These are phyloP conservation scores for Micromussa lordhowensis DNA, from an alignment of 92 coral and sea anemone species.

Conservation along the genomic window DNA sequence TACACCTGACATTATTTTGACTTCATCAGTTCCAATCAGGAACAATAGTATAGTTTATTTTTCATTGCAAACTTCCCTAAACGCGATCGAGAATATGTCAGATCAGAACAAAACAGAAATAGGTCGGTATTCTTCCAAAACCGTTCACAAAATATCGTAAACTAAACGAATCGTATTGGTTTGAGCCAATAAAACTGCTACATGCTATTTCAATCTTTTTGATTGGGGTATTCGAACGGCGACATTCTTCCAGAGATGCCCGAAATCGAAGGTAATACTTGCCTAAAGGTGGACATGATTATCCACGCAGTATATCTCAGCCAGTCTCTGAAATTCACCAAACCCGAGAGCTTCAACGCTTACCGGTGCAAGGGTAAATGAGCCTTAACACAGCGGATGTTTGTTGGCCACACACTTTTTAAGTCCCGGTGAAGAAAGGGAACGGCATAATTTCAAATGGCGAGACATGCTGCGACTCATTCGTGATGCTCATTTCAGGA, in stretches of 20 bases:
- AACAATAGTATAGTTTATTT: no score
- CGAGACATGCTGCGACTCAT: conserved; percentile 8
- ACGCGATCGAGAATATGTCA: background rate
- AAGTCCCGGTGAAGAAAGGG: background rate
- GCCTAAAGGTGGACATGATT: conserved; percentile 19
- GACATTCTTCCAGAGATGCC: background rate
- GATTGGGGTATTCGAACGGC: background rate
- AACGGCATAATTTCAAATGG: background rate
- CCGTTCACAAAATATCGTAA: no score
- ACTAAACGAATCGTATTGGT: background rate
- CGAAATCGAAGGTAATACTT: background rate
- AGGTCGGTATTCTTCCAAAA: no score
- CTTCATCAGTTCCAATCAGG: no score
- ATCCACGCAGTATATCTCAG: background rate
- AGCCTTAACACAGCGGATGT: background rate
- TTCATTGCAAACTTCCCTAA: background rate
- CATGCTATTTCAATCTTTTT: background rate
- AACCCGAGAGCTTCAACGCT: conserved; percentile 11
- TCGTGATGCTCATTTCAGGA: background rate
- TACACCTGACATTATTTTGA: no score
- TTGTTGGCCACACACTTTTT: conserved; percentile 20
- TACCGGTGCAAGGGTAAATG: conserved; percentile 22
- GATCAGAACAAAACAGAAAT: background rate
- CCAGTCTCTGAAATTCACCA: background rate
- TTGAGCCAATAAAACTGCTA: background rate